phyloP scores from a whole-genome alignment of 2,113 vertebrate species.

The Triplophysa dalaica region DNA sequence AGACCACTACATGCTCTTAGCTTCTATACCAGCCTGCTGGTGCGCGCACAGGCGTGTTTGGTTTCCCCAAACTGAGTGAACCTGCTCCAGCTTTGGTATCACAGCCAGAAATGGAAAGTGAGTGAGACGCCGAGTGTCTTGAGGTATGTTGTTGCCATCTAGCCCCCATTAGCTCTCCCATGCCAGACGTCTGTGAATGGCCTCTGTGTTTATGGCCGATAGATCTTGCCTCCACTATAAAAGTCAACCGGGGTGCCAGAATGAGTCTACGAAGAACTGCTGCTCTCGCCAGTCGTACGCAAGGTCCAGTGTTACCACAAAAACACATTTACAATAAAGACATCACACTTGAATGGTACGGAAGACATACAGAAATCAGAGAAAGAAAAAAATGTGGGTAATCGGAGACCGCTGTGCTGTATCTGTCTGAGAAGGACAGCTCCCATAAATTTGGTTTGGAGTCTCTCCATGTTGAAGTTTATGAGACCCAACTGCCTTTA shows the following conservation, averaged over 20 bases:
- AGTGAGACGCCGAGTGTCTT: neutral
- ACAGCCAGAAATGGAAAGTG: constrained; percentile 31
- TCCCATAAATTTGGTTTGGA: constrained; percentile 37
- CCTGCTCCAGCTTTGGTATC: constrained; percentile 19
- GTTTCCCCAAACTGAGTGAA: constrained; percentile 23
- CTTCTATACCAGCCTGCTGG: constrained; percentile 9
- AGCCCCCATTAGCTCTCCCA: constrained; percentile 3
- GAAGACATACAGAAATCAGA: neutral
- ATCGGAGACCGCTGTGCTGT: constrained; percentile 1
- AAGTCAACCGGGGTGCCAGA: constrained; percentile 45
- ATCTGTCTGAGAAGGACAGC: constrained; percentile 6
- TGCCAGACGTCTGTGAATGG: constrained; percentile 33
- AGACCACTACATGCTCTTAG: constrained; percentile 23
- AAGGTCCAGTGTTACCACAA: neutral
- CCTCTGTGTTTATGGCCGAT: constrained; percentile 31
- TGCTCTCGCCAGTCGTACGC: neutral
- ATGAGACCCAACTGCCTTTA: constrained; percentile 10
- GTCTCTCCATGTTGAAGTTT: constrained; percentile 26
- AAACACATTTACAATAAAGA: no score
- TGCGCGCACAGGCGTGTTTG: neutral
- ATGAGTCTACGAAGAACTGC: constrained; percentile 39
- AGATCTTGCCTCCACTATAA: constrained; percentile 37
- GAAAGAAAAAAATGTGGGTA: neutral
- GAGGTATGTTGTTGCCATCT: constrained; percentile 30
- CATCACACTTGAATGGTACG: neutral